phyloP scores from a whole-genome alignment of 2,797 vertebrate genomes.

The Spinus olivaceus region DNA sequence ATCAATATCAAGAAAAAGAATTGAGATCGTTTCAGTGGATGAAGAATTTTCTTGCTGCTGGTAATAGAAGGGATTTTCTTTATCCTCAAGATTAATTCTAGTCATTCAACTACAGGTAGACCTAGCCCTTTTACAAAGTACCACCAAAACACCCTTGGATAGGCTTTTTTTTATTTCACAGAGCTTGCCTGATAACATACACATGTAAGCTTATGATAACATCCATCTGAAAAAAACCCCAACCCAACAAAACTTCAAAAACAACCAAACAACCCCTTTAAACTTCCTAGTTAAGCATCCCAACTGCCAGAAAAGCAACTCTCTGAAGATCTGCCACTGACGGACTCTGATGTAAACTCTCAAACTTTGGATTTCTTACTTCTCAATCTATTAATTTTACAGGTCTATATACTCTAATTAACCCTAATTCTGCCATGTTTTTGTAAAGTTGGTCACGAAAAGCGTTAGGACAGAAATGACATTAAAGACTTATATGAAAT shows the following conservation, averaged over 20 bases:
- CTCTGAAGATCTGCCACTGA: neutral
- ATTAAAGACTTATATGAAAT: neutral
- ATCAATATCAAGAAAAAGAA: neutral
- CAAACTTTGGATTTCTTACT: neutral
- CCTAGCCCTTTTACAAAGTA: neutral
- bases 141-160: neutral
- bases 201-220: neutral
- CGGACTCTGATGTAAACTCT: neutral
- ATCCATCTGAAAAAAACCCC: neutral
- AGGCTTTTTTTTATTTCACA: neutral
- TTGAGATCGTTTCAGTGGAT: rapidly evolving
- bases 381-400: neutral
- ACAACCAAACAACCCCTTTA: neutral
- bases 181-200: neutral
- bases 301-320: neutral
- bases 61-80: neutral
- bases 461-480: neutral
- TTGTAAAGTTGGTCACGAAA: neutral
- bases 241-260: neutral
- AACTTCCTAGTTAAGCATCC: neutral
- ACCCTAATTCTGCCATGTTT: neutral
- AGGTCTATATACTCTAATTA: neutral
- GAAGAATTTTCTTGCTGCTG: neutral
- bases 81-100: neutral
- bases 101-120: neutral